These are phyloP conservation scores for Andrena chrysosceles DNA, from an alignment of 2,888 invertebrate species.

Conservation along the genomic window DNA sequence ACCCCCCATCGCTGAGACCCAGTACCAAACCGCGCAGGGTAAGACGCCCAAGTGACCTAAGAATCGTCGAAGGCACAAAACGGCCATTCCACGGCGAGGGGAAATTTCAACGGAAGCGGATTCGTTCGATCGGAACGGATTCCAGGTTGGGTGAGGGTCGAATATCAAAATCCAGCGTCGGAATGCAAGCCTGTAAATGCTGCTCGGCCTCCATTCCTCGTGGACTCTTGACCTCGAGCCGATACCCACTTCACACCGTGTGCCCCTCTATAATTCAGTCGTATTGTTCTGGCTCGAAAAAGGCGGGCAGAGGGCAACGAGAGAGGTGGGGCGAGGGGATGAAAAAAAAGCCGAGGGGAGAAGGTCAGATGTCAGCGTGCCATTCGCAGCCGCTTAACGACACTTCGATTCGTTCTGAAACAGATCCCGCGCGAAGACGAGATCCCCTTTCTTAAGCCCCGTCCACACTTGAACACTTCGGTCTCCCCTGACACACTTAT, in stretches of 20 bases:
- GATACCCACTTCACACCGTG: conserved; percentile 72
- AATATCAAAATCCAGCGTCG: conserved; percentile 54
- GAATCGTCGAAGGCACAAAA: not conserved
- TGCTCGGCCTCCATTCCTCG: conserved; percentile 74
- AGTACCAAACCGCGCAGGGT: no score
- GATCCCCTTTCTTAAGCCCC: not conserved
- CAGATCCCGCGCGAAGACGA: not conserved
- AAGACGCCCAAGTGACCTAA: no score
- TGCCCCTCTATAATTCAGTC: conserved; percentile 75
- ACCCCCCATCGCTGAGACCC: not conserved
- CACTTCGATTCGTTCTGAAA: conserved; percentile 24
- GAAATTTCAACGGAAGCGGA: conserved; percentile 18
- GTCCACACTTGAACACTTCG: not conserved
- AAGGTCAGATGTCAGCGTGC: conserved; percentile 64
- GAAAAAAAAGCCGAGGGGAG: conserved; percentile 29
- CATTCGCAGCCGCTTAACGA: conserved; percentile 39
- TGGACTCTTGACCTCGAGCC: conserved; percentile 78
- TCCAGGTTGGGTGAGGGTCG: conserved; percentile 38
- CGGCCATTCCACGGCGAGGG: not conserved
- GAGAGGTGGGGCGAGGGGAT: conserved; percentile 3
- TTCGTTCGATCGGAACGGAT: conserved; percentile 48
- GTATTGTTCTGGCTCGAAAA: conserved; percentile 72
- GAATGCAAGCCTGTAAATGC: conserved; percentile 61
- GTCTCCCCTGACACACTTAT: no score
- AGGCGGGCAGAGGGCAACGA: conserved; percentile 40